Evolutionary conservation across 1,140 invertebrate species (phyloP), one percentile per base, ranked within the genome.

Genomic region (Drosophila bocqueti): DNA sequence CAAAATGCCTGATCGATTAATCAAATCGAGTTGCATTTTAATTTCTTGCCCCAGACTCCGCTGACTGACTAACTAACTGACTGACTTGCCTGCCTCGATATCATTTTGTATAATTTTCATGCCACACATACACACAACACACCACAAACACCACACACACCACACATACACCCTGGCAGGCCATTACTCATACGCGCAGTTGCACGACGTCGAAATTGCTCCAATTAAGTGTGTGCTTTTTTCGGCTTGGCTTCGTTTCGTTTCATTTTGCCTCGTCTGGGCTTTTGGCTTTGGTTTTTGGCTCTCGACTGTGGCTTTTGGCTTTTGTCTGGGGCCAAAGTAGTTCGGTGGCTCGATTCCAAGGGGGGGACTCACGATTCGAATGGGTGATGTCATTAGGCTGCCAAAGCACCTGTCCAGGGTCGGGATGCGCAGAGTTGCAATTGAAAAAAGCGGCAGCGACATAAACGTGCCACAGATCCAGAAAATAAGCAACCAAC

Each of bases 161-260:
- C 54, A 74, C 40, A 10, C 50, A 57, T 6, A 16, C 21, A 49
- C 26, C n/a, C 24, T 31, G 54, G 4, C 54, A 26, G 54, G 69
- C 55, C 77, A 80, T 80, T 80, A 80, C 77, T 80, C 79, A 86
- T 83, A 78, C 84, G 83, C 83, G 79, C 83, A 86, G 83, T 86
- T 86, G 83, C 83, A 86, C 83, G 83, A 86, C 83, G 83, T 87
- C 79, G 83, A 86, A 86, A 86, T 86, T 86, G 83, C 83, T 83
- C 83, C 83, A 86, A 86, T 86, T 86, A 86, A 87, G 71, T 83
- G 73, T 65, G 61, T 64, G 67, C 72, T 71, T 58, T 59, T 68
- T 65, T 64, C 38, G 62, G 62, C 57, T 21, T 46, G 47, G 9
- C 43, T 62, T 43, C 43, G 52, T 13, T 45, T 62, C 52, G 18